phyloP scores from a whole-genome alignment of 2,888 invertebrate genomes.

The Caradrina clavipalpis region DNA sequence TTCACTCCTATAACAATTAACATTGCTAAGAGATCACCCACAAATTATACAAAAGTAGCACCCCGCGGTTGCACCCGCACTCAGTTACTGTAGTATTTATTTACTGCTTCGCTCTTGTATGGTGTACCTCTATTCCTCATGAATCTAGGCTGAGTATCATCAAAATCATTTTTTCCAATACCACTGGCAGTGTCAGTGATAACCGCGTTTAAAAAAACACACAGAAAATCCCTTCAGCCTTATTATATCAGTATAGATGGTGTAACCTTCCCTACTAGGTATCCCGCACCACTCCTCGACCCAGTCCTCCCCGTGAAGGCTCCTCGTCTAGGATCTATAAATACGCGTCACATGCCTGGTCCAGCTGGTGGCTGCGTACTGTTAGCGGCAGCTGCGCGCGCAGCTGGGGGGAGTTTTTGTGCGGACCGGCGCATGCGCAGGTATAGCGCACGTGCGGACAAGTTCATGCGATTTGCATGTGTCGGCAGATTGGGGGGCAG shows the following conservation, averaged over 20 bases:
- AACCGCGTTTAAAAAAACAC: too few species aligned
- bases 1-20: not conserved
- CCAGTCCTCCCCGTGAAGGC: constrained; percentile 24
- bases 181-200: too few species aligned
- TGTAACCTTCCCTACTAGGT: not conserved
- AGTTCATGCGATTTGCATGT: constrained; percentile 66
- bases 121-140: too few species aligned
- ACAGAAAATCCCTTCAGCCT: too few species aligned
- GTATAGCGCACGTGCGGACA: constrained; percentile 69
- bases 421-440: constrained; percentile 57
- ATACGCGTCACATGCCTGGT: constrained; percentile 59
- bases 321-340: constrained; percentile 61
- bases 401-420: constrained; percentile 65
- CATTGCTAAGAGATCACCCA: not conserved
- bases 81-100: too few species aligned
- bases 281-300: not conserved
- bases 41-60: too few species aligned
- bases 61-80: too few species aligned
- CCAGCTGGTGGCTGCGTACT: constrained; percentile 66
- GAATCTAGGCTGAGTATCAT: too few species aligned
- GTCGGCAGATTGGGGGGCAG: constrained; percentile 30
- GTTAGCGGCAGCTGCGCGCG: constrained; percentile 68
- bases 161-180: too few species aligned
- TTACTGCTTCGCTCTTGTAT: too few species aligned
- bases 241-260: too few species aligned